These are phyloP conservation scores for Drosophila nikananu DNA, from an alignment of 1,140 invertebrate species.

Conservation along the genomic window DNA sequence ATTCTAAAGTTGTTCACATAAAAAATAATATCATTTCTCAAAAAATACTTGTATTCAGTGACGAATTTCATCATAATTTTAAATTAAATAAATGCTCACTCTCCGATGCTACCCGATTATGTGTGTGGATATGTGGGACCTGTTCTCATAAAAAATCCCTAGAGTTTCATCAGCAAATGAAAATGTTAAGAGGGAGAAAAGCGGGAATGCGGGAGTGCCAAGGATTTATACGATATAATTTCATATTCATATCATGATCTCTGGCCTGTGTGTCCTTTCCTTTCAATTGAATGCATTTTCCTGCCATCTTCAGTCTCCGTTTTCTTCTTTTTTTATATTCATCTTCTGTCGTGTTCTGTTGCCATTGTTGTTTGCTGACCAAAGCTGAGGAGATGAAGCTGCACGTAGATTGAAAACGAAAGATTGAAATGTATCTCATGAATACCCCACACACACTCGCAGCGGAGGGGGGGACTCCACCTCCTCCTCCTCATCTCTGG, in stretches of 20 bases:
- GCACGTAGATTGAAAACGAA: slow-evolving; percentile 73
- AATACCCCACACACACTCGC: slow-evolving; percentile 18
- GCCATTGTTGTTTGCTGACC: slow-evolving; percentile 54
- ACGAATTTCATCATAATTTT: slow-evolving; percentile 62
- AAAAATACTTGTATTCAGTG: not conserved
- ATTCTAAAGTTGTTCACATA: not conserved
- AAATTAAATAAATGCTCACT: slow-evolving; percentile 15
- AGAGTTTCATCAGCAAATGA: slow-evolving; percentile 51
- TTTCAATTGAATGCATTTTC: slow-evolving; percentile 78
- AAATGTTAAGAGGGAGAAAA: slow-evolving; percentile 10
- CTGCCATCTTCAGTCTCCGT: slow-evolving; percentile 37
- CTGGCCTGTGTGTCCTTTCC: slow-evolving; percentile 64
- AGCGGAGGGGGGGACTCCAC: not conserved
- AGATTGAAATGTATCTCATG: slow-evolving; percentile 79
- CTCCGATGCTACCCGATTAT: not conserved
- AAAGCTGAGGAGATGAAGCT: slow-evolving; percentile 40
- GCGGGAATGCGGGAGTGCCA: not conserved
- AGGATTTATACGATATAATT: slow-evolving; percentile 47
- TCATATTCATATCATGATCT: slow-evolving; percentile 79
- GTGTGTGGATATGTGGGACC: slow-evolving; percentile 2
- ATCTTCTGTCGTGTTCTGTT: slow-evolving; percentile 26
- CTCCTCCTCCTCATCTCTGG: not conserved
- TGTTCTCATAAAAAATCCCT: slow-evolving; percentile 16
- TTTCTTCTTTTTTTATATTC: slow-evolving; percentile 14
- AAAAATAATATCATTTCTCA: not conserved